Evolutionary conservation across 2,888 invertebrate genomes (phyloP).

Genomic region (Girardia tigrina): DNA sequence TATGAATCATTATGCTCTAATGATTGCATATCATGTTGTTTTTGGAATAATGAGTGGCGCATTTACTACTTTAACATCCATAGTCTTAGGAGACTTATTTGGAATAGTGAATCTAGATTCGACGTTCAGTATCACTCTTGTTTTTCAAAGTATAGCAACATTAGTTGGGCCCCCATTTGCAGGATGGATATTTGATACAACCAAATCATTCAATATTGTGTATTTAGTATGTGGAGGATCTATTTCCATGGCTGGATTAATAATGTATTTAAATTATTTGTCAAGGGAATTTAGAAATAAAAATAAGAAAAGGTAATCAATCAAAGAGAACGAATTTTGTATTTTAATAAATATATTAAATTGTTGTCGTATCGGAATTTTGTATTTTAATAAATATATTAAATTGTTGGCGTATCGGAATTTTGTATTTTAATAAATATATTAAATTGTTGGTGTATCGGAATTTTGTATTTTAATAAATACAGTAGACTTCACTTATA

Average conservation of each 20-base stretch:
- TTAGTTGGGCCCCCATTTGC: slow-evolving; percentile 79
- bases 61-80: slow-evolving; percentile 86
- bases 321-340: no score
- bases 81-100: slow-evolving; percentile 78
- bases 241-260: not conserved
- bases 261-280: not conserved
- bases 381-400: no score
- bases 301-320: no score
- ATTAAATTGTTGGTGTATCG: no score
- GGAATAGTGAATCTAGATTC: slow-evolving; percentile 85
- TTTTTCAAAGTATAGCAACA: slow-evolving; percentile 84
- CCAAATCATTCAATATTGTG: not conserved
- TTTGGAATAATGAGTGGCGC: slow-evolving; percentile 56
- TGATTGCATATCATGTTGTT: slow-evolving; percentile 60
- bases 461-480: no score
- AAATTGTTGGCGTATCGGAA: no score
- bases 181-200: slow-evolving; percentile 52
- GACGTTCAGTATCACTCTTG: slow-evolving; percentile 74
- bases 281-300: not conserved
- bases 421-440: no score
- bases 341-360: no score
- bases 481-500: no score
- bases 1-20: slow-evolving; percentile 61
- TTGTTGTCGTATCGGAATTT: no score
- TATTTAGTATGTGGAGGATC: not conserved